Evolutionary conservation across 2,888 invertebrate genomes (phyloP).

Genomic region (Corbicula japonica): DNA sequence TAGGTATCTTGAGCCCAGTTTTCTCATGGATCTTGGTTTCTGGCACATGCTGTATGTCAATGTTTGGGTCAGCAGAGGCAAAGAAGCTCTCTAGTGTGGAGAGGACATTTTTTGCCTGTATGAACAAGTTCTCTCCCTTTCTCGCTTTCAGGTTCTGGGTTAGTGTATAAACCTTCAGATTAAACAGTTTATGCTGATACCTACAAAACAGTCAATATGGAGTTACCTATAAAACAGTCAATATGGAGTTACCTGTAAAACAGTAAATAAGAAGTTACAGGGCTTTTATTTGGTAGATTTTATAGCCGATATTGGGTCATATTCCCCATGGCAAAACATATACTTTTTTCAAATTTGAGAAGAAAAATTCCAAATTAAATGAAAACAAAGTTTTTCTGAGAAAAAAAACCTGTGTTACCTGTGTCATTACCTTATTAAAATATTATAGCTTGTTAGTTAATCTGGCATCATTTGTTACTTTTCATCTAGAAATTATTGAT

Average conservation of each 20-base stretch:
- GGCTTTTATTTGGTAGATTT: too few relatives aligned
- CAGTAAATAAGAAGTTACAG: conserved; percentile 59
- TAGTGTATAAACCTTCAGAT: conserved; percentile 77
- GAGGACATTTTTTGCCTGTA: conserved; percentile 82
- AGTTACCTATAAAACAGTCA: conserved; percentile 70
- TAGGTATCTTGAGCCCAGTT: conserved; percentile 61
- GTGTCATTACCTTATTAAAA: too few relatives aligned
- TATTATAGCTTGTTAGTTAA: too few relatives aligned
- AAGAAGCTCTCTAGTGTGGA: conserved; percentile 82
- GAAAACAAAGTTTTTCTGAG: too few relatives aligned
- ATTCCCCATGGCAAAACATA: too few relatives aligned
- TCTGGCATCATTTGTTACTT: too few relatives aligned
- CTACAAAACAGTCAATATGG: conserved; percentile 58
- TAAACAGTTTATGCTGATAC: conserved; percentile 73
- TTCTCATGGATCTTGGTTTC: conserved; percentile 67
- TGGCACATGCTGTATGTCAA: conserved; percentile 82
- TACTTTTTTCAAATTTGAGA: too few relatives aligned
- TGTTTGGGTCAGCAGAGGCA: conserved; percentile 79
- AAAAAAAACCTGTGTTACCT: too few relatives aligned
- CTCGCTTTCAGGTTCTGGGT: conserved; percentile 67
- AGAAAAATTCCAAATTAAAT: too few relatives aligned
- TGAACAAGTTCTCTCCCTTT: conserved; percentile 80
- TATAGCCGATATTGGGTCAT: too few relatives aligned
- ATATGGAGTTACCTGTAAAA: conserved; percentile 71
- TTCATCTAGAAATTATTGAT: too few relatives aligned